Base-by-base conservation (phyloP, 2,888 invertebrate species). In the Drosophila sordidula region DNA sequence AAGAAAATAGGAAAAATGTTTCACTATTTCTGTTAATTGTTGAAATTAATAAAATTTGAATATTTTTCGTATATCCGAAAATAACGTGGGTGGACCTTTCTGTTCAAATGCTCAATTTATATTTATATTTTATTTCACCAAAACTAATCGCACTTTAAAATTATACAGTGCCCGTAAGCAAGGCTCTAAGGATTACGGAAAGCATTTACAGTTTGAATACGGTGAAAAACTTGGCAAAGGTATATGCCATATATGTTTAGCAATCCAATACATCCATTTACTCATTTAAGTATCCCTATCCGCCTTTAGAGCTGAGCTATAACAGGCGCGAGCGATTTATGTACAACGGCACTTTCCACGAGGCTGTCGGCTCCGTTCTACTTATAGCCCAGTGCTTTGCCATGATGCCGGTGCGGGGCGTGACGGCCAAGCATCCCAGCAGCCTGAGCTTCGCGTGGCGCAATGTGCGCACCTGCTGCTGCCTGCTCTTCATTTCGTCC, bases 371-470 rank as follows among this genome's bases (percentile, higher is more conserved):
- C 8, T 81, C 80, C 80, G 91, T 93, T 6, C 72, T 94, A 46
- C 59, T 91, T 0, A 59, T 90, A 32, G 94, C 94, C 0, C 93
- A 94, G 75, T 93, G 91, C 38, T 94, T 94, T 46, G 93, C 92
- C 52, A 84, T 94, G 54, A 92, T 94, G 90, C 94, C 94, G 0
- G 93, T 94, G 0, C 90, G 91, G 25, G 94, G 94, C 0, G 87
- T 94, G 1, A 93, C 90, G 16, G 89, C 91, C 4, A 81, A 91
- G 2, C 92, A 93, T 70, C 92, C 93, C 0, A 90, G 91, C 2
- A 83, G 92, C 42, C 90, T 93, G 9, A 89, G 85, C 71, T 93
- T 92, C 58, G 89, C 90, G 8, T 92, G 92, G 92, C 62, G 62
- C 1, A 80, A 84, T 59, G 38, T 87, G 49, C 89, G 91, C 26